Evolutionary conservation across 2,888 invertebrate genomes (phyloP).

Genomic region (Monopis laevigella): DNA sequence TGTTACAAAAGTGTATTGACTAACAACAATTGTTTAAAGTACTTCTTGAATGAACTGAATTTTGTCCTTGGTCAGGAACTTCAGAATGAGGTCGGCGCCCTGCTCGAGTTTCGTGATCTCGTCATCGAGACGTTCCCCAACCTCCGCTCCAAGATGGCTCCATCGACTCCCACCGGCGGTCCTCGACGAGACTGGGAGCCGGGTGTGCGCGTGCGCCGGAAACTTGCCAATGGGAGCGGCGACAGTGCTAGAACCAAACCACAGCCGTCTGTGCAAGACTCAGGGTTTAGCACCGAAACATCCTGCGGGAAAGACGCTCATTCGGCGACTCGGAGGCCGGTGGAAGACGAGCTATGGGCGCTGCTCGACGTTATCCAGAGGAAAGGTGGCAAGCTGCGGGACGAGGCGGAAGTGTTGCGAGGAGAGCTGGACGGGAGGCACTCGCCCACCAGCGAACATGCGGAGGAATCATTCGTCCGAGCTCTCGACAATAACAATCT

Average conservation of each 20-base stretch:
- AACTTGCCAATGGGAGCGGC: conserved; percentile 52
- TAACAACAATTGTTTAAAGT: too few species aligned
- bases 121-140: conserved; percentile 95
- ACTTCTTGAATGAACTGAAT: too few species aligned
- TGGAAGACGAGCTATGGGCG: conserved; percentile 84
- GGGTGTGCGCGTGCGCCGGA: conserved; percentile 77
- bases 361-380: conserved; percentile 87
- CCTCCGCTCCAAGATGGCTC: conserved; percentile 86
- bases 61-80: conserved; percentile 75
- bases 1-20: too few species aligned
- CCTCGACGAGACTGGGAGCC: conserved; percentile 81
- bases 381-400: conserved; percentile 71
- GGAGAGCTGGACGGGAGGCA: conserved; percentile 44
- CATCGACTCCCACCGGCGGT: conserved; percentile 63
- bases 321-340: conserved; percentile 68
- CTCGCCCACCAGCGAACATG: conserved; percentile 61
- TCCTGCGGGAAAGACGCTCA: conserved; percentile 84
- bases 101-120: conserved; percentile 91
- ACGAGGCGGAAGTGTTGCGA: conserved; percentile 75
- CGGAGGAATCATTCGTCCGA: conserved; percentile 70
- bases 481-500: conserved; percentile 34
- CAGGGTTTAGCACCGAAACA: conserved; percentile 91
- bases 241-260: conserved; percentile 67
- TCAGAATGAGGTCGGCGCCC: conserved; percentile 92
- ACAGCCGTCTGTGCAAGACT: conserved; percentile 77